These are phyloP conservation scores for Hypolimnas misippus DNA, from an alignment of 2,888 invertebrate species.

Conservation along the genomic window DNA sequence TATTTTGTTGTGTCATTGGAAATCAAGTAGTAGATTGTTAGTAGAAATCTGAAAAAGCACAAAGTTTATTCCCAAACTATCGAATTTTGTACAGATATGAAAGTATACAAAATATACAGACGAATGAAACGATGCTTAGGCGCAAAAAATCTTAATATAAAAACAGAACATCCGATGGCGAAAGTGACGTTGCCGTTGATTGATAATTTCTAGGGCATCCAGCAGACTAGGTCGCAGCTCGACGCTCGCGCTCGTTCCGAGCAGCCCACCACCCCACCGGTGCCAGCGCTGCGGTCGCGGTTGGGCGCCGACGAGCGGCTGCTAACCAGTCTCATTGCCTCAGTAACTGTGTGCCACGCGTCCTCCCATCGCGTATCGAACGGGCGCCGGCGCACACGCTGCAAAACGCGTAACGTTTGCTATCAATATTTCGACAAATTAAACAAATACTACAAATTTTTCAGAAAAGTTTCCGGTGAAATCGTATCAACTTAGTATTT, in stretches of 20 bases:
- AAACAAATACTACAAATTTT: neutral
- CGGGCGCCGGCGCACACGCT: constrained; percentile 33
- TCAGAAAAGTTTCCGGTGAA: constrained; percentile 21
- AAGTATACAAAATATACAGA: too few relatives aligned
- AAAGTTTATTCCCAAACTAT: too few relatives aligned
- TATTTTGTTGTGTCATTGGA: too few relatives aligned
- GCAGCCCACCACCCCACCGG: constrained; percentile 39
- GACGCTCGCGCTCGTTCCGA: constrained; percentile 27
- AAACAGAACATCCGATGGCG: constrained; percentile 62
- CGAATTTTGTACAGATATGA: too few relatives aligned
- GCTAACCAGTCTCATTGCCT: constrained; percentile 20
- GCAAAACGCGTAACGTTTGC: constrained; percentile 22
- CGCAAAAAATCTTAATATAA: constrained; percentile 17
- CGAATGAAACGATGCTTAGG: too few relatives aligned
- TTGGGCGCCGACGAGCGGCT: constrained; percentile 36
- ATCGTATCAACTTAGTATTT: constrained; percentile 11
- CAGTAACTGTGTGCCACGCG: constrained; percentile 43
- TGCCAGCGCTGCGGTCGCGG: constrained; percentile 40
- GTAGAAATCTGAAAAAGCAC: too few relatives aligned
- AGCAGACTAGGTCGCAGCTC: constrained; percentile 48
- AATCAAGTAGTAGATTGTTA: too few relatives aligned
- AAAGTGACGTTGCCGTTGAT: constrained; percentile 63
- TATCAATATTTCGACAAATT: constrained; percentile 14
- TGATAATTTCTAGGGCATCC: constrained; percentile 68
- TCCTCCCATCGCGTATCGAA: constrained; percentile 28